Evolutionary conservation across 1,140 invertebrate genomes (phyloP).

Genomic region (Bombus superbus): DNA sequence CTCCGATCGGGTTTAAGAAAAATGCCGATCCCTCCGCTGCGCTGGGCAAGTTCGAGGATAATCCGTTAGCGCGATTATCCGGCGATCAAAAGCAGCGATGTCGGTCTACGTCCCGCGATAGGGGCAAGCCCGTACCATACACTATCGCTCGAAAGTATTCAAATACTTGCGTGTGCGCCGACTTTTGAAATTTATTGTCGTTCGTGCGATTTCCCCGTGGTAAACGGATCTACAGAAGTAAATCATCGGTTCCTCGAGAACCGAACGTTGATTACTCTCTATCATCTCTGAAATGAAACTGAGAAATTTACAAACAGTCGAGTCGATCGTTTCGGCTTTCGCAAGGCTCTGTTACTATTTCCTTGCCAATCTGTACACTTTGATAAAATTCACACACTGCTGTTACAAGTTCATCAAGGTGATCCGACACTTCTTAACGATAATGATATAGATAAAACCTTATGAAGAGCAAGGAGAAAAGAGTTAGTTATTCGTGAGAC

Average conservation of each 20-base stretch:
- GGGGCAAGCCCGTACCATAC: slow-evolving; percentile 8
- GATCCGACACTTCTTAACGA: background rate
- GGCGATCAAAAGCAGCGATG: slow-evolving; percentile 52
- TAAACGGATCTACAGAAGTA: too few relatives aligned
- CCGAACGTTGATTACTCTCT: too few relatives aligned
- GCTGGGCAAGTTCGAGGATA: slow-evolving; percentile 28
- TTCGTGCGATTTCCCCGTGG: too few relatives aligned
- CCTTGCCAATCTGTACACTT: too few relatives aligned
- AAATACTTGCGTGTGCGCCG: background rate
- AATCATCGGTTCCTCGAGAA: too few relatives aligned
- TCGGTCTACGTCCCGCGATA: slow-evolving; percentile 12
- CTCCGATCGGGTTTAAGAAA: slow-evolving; percentile 14
- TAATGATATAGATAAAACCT: slow-evolving; percentile 17
- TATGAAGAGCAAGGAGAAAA: background rate
- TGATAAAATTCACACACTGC: too few relatives aligned
- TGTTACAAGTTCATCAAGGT: background rate
- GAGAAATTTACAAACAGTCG: too few relatives aligned
- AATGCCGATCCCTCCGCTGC: background rate
- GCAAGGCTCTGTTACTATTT: too few relatives aligned
- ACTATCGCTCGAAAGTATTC: background rate
- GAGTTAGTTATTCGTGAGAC: background rate
- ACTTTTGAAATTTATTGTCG: too few relatives aligned
- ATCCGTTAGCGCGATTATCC: slow-evolving; percentile 56
- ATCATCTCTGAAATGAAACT: too few relatives aligned
- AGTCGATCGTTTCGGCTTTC: too few relatives aligned